Evolutionary conservation across 2,797 vertebrate genomes (phyloP).

Genomic region (Lophura swinhoii): DNA sequence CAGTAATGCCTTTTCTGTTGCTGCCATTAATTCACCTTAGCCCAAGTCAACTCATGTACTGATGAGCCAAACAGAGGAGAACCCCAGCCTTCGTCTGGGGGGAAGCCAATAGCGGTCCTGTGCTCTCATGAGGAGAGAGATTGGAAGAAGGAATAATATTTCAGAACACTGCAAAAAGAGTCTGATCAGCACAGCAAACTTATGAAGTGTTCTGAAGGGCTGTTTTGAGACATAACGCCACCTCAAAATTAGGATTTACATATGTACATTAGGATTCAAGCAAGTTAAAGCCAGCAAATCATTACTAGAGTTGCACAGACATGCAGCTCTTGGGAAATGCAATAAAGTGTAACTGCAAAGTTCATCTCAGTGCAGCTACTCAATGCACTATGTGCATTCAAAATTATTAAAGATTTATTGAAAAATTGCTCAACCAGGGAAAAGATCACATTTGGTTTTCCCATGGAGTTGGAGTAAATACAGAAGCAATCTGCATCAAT

Average conservation of each 20-base stretch:
- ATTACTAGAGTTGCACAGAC: background rate
- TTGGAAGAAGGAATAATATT: background rate
- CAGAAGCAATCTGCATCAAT: background rate
- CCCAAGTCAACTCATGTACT: background rate
- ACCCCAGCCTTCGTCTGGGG: background rate
- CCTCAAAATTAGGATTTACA: background rate
- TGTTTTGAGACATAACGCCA: background rate
- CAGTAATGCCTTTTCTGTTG: background rate
- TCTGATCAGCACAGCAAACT: background rate
- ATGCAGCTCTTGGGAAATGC: background rate
- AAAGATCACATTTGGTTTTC: background rate
- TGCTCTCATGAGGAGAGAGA: background rate
- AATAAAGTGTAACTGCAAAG: background rate
- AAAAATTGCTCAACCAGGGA: background rate
- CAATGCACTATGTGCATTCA: background rate
- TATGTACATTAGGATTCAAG: background rate
- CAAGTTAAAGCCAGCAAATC: background rate
- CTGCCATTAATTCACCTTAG: background rate
- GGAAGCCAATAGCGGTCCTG: background rate
- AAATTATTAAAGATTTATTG: background rate
- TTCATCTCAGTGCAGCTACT: background rate
- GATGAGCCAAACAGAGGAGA: rapidly evolving
- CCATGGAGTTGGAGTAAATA: background rate
- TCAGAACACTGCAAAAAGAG: background rate
- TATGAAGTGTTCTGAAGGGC: background rate